Percentiles rank a stretch among this genome's conserved stretches.
Evolutionary conservation across 1,140 invertebrate genomes (phyloP).

Genomic region (Psix sp.): DNA sequence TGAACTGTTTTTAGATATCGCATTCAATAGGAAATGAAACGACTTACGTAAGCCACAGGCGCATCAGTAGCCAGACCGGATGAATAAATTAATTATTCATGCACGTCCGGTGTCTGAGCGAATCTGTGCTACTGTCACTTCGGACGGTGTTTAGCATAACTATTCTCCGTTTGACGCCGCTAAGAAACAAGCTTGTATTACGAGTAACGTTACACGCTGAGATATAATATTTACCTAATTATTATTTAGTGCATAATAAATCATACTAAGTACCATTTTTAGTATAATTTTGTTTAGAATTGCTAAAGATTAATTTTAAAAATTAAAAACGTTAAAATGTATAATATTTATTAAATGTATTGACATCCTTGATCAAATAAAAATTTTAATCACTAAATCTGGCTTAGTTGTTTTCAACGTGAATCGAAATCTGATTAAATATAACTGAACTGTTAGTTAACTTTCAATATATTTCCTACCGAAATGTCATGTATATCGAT

Average conservation of each 20-base stretch:
- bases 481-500: constrained; percentile 30
- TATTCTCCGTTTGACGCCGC: constrained; percentile 29
- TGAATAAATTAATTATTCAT: constrained; percentile 64
- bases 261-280: too few species aligned
- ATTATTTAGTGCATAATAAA: too few species aligned
- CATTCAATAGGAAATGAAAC: constrained; percentile 29
- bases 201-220: constrained; percentile 29
- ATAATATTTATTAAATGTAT: too few species aligned
- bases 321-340: too few species aligned
- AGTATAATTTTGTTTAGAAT: too few species aligned
- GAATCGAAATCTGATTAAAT: constrained; percentile 4
- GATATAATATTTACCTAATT: constrained; percentile 35
- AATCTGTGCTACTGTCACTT: constrained; percentile 57
- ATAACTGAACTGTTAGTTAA: neutral
- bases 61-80: constrained; percentile 48
- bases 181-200: constrained; percentile 42
- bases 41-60: constrained; percentile 29
- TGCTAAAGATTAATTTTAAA: too few species aligned
- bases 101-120: constrained; percentile 59
- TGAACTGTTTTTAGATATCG: constrained; percentile 28
- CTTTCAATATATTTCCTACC: constrained; percentile 4
- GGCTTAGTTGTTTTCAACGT: too few species aligned
- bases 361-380: too few species aligned
- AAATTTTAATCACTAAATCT: constrained; percentile 1
- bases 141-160: constrained; percentile 59